phyloP scores from a whole-genome alignment of 2,888 invertebrate genomes.

The Drosophila falleni region DNA sequence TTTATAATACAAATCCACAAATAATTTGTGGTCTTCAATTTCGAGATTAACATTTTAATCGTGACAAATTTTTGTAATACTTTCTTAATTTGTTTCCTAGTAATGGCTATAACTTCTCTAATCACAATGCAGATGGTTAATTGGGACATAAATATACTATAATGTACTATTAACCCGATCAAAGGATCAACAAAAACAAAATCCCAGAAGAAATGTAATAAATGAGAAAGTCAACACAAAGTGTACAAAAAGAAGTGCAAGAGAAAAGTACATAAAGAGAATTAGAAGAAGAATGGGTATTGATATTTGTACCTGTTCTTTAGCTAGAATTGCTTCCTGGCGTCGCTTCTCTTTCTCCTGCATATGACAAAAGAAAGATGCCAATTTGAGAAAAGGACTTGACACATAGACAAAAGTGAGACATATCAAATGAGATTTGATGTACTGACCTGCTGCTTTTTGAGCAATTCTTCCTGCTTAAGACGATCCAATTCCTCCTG shows the following conservation, averaged over 20 bases:
- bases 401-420: conserved; percentile 26
- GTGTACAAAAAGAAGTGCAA: not conserved
- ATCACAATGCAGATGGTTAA: too few relatives aligned
- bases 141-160: too few relatives aligned
- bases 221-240: not conserved
- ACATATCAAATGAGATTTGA: not conserved
- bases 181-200: not conserved
- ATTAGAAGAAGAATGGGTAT: not conserved
- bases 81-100: too few relatives aligned
- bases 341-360: conserved; percentile 96
- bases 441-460: conserved; percentile 92
- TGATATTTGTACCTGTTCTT: conserved; percentile 92
- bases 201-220: not conserved
- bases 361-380: conserved; percentile 79
- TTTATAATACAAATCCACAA: too few relatives aligned
- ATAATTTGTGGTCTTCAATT: too few relatives aligned
- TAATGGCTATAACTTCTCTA: too few relatives aligned
- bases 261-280: not conserved
- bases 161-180: not conserved
- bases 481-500: conserved; percentile 94
- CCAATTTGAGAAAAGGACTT: conserved; percentile 39
- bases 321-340: conserved; percentile 94
- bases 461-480: conserved; percentile 93
- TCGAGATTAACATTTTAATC: too few relatives aligned
- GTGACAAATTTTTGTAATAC: too few relatives aligned